Evolutionary conservation across 2,113 vertebrate genomes (phyloP).

Genomic region (Lepisosteus oculatus): DNA sequence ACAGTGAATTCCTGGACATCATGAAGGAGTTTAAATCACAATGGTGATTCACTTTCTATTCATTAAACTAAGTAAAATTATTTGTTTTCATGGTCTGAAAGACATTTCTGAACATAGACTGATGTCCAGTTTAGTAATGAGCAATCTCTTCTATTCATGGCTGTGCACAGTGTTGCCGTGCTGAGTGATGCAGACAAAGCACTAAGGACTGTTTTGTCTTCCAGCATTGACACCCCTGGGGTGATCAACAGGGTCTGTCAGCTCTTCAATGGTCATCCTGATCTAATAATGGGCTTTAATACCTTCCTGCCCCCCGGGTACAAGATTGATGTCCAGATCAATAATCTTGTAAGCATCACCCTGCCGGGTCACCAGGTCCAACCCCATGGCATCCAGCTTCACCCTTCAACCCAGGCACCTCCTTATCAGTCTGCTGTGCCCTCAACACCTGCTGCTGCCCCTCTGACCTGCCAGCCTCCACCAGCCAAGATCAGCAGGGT

Average conservation of each 20-base stretch:
- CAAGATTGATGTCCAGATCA: constrained; percentile 97
- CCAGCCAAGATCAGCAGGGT: constrained; percentile 94
- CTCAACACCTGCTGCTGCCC: constrained; percentile 63
- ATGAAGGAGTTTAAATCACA: constrained; percentile 99
- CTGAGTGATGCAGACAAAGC: too few species aligned
- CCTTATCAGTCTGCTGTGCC: constrained; percentile 68
- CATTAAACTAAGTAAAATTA: too few species aligned
- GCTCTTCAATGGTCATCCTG: constrained; percentile 97
- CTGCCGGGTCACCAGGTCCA: constrained; percentile 96
- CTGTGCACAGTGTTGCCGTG: neutral
- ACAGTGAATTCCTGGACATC: constrained; percentile 98
- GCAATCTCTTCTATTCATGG: neutral
- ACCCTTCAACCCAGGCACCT: constrained; percentile 48
- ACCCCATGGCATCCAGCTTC: constrained; percentile 82
- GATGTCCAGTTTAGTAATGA: too few species aligned
- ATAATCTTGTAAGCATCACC: constrained; percentile 95
- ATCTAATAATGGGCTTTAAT: constrained; percentile 98
- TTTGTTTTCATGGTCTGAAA: too few species aligned
- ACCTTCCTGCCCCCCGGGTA: constrained; percentile 97
- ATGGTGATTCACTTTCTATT: constrained; percentile 64
- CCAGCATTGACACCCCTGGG: constrained; percentile 94
- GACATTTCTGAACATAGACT: too few species aligned
- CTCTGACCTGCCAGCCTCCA: constrained; percentile 76
- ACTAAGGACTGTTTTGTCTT: constrained; percentile 12
- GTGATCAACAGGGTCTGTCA: constrained; percentile 97